Evolutionary conservation across 2,888 invertebrate species (phyloP), one percentile per base, ranked within the genome.

Genomic region (Spodoptera littoralis): DNA sequence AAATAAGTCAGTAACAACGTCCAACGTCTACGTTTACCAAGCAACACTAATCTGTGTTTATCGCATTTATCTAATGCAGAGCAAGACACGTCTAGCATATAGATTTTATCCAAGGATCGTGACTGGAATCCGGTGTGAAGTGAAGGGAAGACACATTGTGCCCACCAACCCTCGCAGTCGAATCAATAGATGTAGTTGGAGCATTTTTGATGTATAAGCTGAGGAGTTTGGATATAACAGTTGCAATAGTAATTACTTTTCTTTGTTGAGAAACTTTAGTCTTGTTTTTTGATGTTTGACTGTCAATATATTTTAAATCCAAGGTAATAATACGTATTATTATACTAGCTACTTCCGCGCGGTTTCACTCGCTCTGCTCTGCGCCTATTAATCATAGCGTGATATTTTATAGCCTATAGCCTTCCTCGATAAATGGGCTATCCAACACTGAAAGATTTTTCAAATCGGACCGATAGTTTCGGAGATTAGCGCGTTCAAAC

Each of bases 141-240:
- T 68, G 59, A 73, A 74, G 80, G 73, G 76, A 75, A 83, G 84
- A 85, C 82, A 82, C 84, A 82, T 83, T 83, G 82, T 83, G 78
- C 84, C 82, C 76, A 81, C 82, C 82, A 76, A 81, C 82, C 83
- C 83, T 71, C 57, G 52, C 60, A 63, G 58, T 43, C 47, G 55
- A 83, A 83, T 84, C 82, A 66, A 83, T 83, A 76, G 53, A 63
- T 64, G 72, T 67, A 55, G 58, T 64, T 41, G 56, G 56, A 65
- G 54, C 36, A 60, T 51, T 65, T 71, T 70, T 68, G 18, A 46
- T 48, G 51, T 47, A 58, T 41, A 36, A 71, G 18, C 47, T 45
- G 9, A 36, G 41, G 36, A 43, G 47, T 3, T 47, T n/a, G 44
- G 11, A 54, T 41, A 50, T 18, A 13, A 49, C 30, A 41, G 12